Evolutionary conservation across 1,140 invertebrate species (phyloP).

Genomic region (Octopus sinensis): DNA sequence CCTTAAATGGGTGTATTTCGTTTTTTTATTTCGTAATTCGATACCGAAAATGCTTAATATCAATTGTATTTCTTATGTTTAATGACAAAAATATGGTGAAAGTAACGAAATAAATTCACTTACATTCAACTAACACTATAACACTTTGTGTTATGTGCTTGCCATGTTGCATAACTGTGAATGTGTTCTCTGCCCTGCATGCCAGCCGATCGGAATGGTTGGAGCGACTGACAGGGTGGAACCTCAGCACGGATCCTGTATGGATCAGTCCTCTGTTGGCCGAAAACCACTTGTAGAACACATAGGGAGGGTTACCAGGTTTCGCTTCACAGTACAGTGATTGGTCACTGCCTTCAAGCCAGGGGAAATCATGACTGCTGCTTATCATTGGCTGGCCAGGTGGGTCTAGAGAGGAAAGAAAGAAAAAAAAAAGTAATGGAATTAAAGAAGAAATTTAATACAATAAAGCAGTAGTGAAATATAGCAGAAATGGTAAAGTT

Average conservation of each 20-base stretch:
- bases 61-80: no score
- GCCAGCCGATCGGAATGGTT: neutral
- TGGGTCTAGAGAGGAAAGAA: neutral
- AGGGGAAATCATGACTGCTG: neutral
- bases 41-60: no score
- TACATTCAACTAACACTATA: constrained; percentile 8
- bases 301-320: neutral
- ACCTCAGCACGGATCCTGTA: neutral
- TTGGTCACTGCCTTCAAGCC: neutral
- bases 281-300: neutral
- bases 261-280: neutral
- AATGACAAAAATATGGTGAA: no score
- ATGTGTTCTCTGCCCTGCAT: constrained; percentile 7
- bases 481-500: no score
- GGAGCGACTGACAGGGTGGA: constrained; percentile 5
- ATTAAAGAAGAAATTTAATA: neutral
- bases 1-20: no score
- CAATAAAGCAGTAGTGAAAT: neutral
- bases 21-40: no score
- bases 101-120: neutral
- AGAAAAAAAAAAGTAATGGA: neutral
- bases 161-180: constrained; percentile 1
- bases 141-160: neutral
- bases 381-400: neutral
- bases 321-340: neutral